Base-by-base conservation (phyloP, 2,113 vertebrate genomes). In the Parus major region DNA sequence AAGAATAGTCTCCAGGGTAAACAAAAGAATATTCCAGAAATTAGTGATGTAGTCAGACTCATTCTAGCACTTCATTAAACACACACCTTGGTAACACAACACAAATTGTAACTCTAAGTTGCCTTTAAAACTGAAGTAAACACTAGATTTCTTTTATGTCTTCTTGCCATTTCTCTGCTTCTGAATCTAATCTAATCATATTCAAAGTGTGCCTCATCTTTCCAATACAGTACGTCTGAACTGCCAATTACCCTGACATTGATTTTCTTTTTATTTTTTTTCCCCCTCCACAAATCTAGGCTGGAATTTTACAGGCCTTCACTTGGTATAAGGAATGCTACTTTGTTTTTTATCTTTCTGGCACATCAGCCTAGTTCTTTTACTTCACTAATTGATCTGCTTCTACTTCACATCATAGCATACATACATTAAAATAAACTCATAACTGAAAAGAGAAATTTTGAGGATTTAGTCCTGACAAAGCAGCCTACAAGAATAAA, bases 21-120 rank as follows among this genome's bases (percentile, higher is more conserved):
- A 50, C 39, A 95, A 84, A 93, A 82, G 28, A 53, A 33, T 22
- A 35, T 57, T 93, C 65, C 56, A 82, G 55, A 87, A 86, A 70
- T 55, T 15, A 70, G 33, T 18, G 21, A 71, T 12, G 13, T 10
- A 88, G 31, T 14, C 77, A 82, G 57, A 72, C 27, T 82, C 23
- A 61, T 11, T 11, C 61, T 4, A 68, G 36, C 52, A 69, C 63
- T 81, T 78, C 47, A 77, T 82, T 86, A 93, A 33, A 59, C 8
- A 29, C 2, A 4, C 44, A 77, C 21, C n/a, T 82, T 71, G 72
- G 15, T 55, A 92, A 88, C 1, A 4, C 21, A 80, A 59, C 5
- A 31, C 41, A 89, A 86, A 84, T 20, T 1, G 1, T 47, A 87
- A 72, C 16, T 61, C n/a, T 57, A 75, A 78, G 25, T 20, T 88